Conservation (phyloP, 1,140 invertebrate genomes). For the Rhopalosiphum padi region DNA sequence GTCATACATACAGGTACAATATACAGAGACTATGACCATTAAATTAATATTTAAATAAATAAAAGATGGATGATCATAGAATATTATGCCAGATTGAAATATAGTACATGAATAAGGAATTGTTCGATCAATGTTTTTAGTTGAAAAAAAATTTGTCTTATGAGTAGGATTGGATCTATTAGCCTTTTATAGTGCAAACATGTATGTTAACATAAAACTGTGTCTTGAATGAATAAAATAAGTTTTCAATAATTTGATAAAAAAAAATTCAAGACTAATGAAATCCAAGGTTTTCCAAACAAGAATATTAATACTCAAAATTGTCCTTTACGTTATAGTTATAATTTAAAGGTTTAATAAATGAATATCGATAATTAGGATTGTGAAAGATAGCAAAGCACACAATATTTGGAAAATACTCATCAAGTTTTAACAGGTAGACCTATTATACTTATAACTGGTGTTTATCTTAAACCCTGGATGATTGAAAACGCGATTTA, state of each 20-base stretch:
- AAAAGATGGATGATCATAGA: not conserved
- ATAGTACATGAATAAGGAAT: not conserved
- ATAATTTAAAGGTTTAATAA: not conserved
- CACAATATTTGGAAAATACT: not conserved
- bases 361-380: not conserved
- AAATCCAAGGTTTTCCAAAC: not conserved
- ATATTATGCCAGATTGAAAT: not conserved
- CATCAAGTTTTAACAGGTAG: constrained; percentile 24
- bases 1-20: constrained; percentile 29
- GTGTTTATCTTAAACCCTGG: constrained; percentile 50
- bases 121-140: constrained; percentile 14
- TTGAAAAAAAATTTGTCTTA: not conserved
- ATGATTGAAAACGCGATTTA: constrained; percentile 44
- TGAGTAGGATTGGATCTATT: not conserved
- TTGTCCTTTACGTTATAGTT: not conserved
- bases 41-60: not conserved
- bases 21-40: not conserved
- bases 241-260: not conserved
- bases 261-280: not conserved
- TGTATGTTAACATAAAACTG: not conserved
- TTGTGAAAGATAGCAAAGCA: not conserved
- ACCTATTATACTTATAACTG: constrained; percentile 39
- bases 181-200: not conserved
- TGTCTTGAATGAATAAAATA: not conserved
- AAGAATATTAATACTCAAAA: not conserved